Conservation (phyloP, 53 echinoderm and acorn worm species). For the Pentamera pediparva region DNA sequence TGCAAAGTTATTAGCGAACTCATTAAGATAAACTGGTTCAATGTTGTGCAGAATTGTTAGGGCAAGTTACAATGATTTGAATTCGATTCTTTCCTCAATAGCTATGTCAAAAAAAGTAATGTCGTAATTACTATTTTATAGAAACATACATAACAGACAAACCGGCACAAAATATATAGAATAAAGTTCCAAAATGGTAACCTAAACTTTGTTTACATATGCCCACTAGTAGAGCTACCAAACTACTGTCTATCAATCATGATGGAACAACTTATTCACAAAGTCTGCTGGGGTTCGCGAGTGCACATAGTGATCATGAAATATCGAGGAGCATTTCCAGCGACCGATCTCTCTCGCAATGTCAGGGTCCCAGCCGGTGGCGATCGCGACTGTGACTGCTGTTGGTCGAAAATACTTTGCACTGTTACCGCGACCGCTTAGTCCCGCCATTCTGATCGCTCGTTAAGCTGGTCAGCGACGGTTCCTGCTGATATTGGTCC, state of each 20-base stretch:
- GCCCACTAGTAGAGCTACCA: not conserved
- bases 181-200: too few species aligned
- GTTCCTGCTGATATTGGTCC: not conserved
- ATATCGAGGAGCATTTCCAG: conserved; percentile 9
- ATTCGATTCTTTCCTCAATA: too few species aligned
- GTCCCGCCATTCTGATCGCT: conserved; percentile 2
- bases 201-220: not conserved
- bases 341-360: not conserved
- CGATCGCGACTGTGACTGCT: conserved; percentile 11
- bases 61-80: too few species aligned
- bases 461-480: not conserved
- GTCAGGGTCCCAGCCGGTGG: not conserved
- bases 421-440: not conserved
- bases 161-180: too few species aligned
- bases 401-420: conserved; percentile 26
- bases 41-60: too few species aligned
- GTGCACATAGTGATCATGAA: conserved; percentile 14
- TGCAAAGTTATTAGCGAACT: too few species aligned
- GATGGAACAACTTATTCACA: conserved; percentile 31
- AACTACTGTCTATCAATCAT: not conserved
- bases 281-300: not conserved
- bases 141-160: too few species aligned
- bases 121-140: too few species aligned
- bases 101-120: too few species aligned
- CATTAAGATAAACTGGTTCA: too few species aligned